Percentiles rank a stretch among this genome's conserved stretches.
Conservation (phyloP, 2,888 invertebrate species). For the Drosophila percnosoma region DNA sequence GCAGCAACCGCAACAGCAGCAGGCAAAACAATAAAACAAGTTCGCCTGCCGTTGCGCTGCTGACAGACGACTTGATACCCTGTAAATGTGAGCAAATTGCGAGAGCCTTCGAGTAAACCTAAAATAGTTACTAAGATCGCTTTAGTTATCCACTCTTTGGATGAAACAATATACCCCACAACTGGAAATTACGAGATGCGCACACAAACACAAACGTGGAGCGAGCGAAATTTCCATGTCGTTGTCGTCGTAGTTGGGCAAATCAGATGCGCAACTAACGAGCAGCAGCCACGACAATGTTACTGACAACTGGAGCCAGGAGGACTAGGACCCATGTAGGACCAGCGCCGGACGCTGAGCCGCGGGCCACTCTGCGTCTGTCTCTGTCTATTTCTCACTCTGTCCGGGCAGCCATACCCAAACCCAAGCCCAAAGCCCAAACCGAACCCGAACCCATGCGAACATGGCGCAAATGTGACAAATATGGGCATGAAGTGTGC, state of each 20-base stretch:
- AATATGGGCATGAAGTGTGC: conserved; percentile 82
- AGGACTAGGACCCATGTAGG: conserved; percentile 46
- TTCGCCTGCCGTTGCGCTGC: not conserved
- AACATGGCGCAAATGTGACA: conserved; percentile 81
- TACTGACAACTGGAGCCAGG: conserved; percentile 45
- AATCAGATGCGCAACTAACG: conserved; percentile 81
- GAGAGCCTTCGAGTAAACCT: too few relatives aligned
- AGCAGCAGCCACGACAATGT: conserved; percentile 73
- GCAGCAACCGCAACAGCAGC: conserved; percentile 58
- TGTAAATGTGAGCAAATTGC: not conserved
- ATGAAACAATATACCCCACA: conserved; percentile 8
- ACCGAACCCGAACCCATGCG: conserved; percentile 34
- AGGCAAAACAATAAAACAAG: conserved; percentile 73
- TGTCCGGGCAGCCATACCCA: not conserved
- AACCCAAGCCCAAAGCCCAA: conserved; percentile 1
- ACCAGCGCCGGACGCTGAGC: conserved; percentile 49
- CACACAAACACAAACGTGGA: conserved; percentile 40
- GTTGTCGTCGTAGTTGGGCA: conserved; percentile 72
- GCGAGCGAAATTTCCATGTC: conserved; percentile 73
- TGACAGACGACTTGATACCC: conserved; percentile 19
- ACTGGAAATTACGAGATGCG: not conserved
- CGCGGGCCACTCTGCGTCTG: conserved; percentile 40
- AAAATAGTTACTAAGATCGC: not conserved
- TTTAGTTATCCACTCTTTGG: not conserved
- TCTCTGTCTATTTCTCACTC: not conserved